These are phyloP conservation scores for Aelia acuminata DNA, from an alignment of 2,888 invertebrate species.

Conservation along the genomic window DNA sequence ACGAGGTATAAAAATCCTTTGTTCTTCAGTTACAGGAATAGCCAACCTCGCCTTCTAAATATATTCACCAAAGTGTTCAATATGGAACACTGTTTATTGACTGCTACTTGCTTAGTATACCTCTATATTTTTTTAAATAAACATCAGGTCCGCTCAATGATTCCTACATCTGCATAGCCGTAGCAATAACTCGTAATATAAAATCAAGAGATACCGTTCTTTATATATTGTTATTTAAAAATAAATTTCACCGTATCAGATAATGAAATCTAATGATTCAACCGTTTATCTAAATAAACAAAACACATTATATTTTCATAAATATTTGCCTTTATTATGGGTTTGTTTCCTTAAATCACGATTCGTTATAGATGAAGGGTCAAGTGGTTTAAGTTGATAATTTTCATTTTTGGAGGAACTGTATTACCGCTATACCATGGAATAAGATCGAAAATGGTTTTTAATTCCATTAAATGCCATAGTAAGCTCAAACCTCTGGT, in stretches of 20 bases:
- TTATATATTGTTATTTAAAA: not conserved
- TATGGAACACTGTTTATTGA: conserved; percentile 23
- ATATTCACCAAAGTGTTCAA: conserved; percentile 25
- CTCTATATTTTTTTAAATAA: not conserved
- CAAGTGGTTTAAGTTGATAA: too few species aligned
- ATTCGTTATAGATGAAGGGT: too few species aligned
- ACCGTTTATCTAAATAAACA: not conserved
- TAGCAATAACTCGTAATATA: not conserved
- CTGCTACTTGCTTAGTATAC: not conserved
- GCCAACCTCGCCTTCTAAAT: conserved; percentile 27
- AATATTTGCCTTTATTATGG: not conserved
- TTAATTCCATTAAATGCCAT: too few species aligned
- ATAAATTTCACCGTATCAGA: not conserved
- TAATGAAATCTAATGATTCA: not conserved
- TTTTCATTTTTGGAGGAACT: too few species aligned
- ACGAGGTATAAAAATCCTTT: conserved; percentile 9
- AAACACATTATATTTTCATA: not conserved
- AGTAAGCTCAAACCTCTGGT: too few species aligned
- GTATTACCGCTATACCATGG: too few species aligned
- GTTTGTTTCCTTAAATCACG: not conserved
- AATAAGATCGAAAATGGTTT: too few species aligned
- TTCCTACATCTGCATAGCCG: not conserved
- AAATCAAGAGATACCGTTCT: not conserved
- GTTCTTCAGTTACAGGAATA: not conserved
- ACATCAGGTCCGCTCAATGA: not conserved